A percentile compares a stretch with the other conserved stretches of the same genome.
These are phyloP conservation scores for Listronotus bonariensis DNA, from an alignment of 1,140 invertebrate species.

Conservation along the genomic window DNA sequence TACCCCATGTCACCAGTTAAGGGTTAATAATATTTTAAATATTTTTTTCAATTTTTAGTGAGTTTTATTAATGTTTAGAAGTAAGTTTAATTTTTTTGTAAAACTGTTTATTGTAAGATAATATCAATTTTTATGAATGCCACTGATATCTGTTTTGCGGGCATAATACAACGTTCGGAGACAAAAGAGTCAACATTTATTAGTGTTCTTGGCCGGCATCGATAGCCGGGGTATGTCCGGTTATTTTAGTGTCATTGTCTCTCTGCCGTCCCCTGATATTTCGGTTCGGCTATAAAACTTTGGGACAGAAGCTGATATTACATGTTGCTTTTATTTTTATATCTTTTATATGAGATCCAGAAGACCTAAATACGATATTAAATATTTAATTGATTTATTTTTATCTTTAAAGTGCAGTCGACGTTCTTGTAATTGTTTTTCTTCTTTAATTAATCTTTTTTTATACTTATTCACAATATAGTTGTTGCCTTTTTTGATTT, in stretches of 20 bases:
- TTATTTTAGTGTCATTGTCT: slow-evolving; percentile 38
- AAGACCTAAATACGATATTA: slow-evolving; percentile 14
- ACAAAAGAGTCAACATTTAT: slow-evolving; percentile 37
- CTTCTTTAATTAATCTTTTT: background rate
- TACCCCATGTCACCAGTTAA: too few species aligned
- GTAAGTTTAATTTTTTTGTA: too few species aligned
- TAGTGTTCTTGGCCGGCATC: slow-evolving; percentile 33
- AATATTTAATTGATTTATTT: slow-evolving; percentile 24
- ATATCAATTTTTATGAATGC: background rate
- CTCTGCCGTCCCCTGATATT: slow-evolving; percentile 29
- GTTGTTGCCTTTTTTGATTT: too few species aligned
- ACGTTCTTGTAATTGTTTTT: background rate
- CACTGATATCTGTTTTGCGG: slow-evolving; percentile 9
- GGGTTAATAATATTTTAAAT: too few species aligned
- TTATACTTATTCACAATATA: too few species aligned
- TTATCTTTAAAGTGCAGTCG: slow-evolving; percentile 1
- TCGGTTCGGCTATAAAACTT: slow-evolving; percentile 33
- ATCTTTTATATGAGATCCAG: slow-evolving; percentile 25
- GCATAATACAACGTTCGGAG: slow-evolving; percentile 23
- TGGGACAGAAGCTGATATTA: slow-evolving; percentile 34
- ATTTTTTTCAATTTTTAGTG: too few species aligned
- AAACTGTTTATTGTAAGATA: too few species aligned
- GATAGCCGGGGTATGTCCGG: slow-evolving; percentile 32
- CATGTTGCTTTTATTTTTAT: slow-evolving; percentile 37
- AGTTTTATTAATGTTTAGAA: too few species aligned